Evolutionary conservation across 1,140 invertebrate species (phyloP).

Genomic region (Caerostris darwini): DNA sequence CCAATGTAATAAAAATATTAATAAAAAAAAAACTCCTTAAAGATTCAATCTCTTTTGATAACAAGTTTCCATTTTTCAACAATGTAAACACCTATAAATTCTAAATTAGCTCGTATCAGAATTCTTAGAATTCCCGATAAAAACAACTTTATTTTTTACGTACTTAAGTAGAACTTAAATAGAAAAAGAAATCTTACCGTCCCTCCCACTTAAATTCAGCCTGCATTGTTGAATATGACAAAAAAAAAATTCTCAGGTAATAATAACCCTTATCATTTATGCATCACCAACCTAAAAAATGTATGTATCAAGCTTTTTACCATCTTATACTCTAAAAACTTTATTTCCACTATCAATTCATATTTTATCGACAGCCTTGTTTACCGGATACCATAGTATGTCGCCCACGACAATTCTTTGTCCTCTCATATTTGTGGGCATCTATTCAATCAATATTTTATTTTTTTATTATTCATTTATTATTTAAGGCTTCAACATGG

Average conservation of each 20-base stretch:
- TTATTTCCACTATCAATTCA: not conserved
- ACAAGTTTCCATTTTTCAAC: too few species aligned
- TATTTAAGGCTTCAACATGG: conserved; percentile 4
- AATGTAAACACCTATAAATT: too few species aligned
- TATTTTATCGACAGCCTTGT: not conserved
- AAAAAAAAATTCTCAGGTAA: not conserved
- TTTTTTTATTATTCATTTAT: conserved; percentile 23
- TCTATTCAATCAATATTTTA: conserved; percentile 23
- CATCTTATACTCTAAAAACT: not conserved
- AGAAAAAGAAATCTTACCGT: not conserved
- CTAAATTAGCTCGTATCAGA: too few species aligned
- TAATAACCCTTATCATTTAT: not conserved
- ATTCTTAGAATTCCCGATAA: too few species aligned
- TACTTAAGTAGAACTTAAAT: too few species aligned
- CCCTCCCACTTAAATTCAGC: not conserved
- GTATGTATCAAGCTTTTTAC: not conserved
- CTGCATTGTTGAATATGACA: not conserved
- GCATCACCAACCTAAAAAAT: not conserved
- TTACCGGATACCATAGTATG: not conserved
- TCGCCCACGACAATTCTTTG: not conserved
- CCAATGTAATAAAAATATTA: too few species aligned
- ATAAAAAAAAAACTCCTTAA: too few species aligned
- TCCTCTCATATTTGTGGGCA: not conserved
- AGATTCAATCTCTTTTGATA: too few species aligned
- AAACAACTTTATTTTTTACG: too few species aligned